Base-by-base conservation (phyloP, 2,113 vertebrate species). In the Galeopterus variegatus region DNA sequence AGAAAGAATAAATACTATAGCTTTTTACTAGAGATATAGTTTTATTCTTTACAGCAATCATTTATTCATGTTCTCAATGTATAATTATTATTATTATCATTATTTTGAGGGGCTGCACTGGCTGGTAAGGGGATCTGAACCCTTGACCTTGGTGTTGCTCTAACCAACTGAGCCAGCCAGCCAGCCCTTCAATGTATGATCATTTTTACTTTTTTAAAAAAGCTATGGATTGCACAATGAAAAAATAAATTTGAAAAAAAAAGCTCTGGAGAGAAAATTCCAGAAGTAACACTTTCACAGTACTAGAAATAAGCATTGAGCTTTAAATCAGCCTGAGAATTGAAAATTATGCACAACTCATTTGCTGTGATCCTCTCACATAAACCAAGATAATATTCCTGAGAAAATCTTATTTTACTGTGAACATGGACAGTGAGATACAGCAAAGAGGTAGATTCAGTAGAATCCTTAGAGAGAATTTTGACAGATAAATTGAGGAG, bases 161-260 rank as follows among this genome's bases (percentile, higher is more conserved):
- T 41, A 41, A 41, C 41, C 41, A 41, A 41, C 41, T 41, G 41
- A 41, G 41, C 41, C 41, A 41, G 41, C 41, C 41, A 41, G 41
- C 41, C 41, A 41, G 41, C 41, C 41, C 41, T 41, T 95, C 54
- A 83, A 31, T 88, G 14, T 60, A 70, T 76, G 19, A 4, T 31
- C 73, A 4, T 77, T 95, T 95, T 54, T 67, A 82, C 56, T 82
- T 85, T 85, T 48, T 89, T 92, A 93, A 52, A 82, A 86, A 86
- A 95, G 1, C 26, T 10, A 31, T 48, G 19, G 3, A 41, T 41
- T 41, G 41, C 4, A 41, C 41, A 41, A 41, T 41, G 41, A 41
- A 41, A 41, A 41, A 41, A 41, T 41, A 41, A 41, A 41, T 41
- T 41, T 41, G 41, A 41, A 41, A 41, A 41, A 41, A 41, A 41